Percentiles rank a stretch among this genome's conserved stretches.
These are phyloP conservation scores for Xanthostigma xanthostigma DNA, from an alignment of 2,888 invertebrate species.

Conservation along the genomic window DNA sequence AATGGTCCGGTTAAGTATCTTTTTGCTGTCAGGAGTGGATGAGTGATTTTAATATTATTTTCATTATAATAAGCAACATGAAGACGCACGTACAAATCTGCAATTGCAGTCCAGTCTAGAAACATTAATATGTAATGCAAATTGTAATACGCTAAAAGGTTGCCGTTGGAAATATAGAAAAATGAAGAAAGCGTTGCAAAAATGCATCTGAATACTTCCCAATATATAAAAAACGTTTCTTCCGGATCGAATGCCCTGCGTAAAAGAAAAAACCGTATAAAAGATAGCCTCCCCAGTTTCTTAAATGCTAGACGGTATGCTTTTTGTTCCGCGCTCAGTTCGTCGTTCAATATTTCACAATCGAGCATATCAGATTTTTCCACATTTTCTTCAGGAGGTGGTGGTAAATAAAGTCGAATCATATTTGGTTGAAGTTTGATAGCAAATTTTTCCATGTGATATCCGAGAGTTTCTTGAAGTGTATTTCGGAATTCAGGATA, in stretches of 20 bases:
- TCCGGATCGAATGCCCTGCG: slow-evolving; percentile 8
- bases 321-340: slow-evolving; percentile 3
- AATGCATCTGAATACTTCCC: slow-evolving; percentile 9
- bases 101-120: neutral
- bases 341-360: slow-evolving; percentile 9
- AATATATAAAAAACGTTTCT: slow-evolving; percentile 8
- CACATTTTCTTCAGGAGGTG: slow-evolving; percentile 6
- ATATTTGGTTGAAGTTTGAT: slow-evolving; percentile 7
- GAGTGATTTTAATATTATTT: slow-evolving; percentile 33
- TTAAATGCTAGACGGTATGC: slow-evolving; percentile 7
- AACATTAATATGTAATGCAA: neutral
- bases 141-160: no score
- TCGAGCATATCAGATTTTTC: slow-evolving; percentile 11
- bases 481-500: neutral
- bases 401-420: slow-evolving; percentile 10
- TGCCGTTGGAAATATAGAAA: neutral
- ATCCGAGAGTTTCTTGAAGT: neutral
- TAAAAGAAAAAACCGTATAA: slow-evolving; percentile 8
- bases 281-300: slow-evolving; percentile 8
- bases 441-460: slow-evolving; percentile 7
- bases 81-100: slow-evolving; percentile 28
- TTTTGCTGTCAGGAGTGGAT: slow-evolving; percentile 33
- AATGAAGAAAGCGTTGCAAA: neutral
- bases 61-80: slow-evolving; percentile 34
- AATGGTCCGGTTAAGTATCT: slow-evolving; percentile 31